These are phyloP conservation scores for Latheticus oryzae DNA, from an alignment of 2,888 invertebrate genomes.

Conservation along the genomic window DNA sequence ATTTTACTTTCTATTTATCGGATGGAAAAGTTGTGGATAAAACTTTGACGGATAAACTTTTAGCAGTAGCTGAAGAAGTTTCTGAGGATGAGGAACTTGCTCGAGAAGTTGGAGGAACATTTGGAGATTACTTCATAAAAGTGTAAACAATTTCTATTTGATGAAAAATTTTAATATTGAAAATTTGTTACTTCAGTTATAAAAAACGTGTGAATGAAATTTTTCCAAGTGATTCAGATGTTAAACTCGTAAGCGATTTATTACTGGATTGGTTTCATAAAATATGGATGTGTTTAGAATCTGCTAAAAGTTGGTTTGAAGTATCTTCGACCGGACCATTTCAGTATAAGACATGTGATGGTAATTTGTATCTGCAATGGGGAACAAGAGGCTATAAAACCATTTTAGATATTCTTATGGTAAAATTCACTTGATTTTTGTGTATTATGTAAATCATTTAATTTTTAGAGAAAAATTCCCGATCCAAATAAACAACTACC, in stretches of 20 bases:
- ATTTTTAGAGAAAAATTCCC: constrained; percentile 58
- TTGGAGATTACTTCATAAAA: constrained; percentile 59
- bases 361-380: constrained; percentile 79
- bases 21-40: constrained; percentile 54
- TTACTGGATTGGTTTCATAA: constrained; percentile 60
- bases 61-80: constrained; percentile 50
- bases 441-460: not conserved
- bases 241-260: too few species aligned
- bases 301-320: constrained; percentile 74
- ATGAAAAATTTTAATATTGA: constrained; percentile 4
- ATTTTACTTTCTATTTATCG: constrained; percentile 57
- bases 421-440: too few species aligned
- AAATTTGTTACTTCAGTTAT: constrained; percentile 47
- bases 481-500: constrained; percentile 51
- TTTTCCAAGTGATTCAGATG: constrained; percentile 49
- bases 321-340: constrained; percentile 73
- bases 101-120: constrained; percentile 48
- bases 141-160: constrained; percentile 49
- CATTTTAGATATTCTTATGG: constrained; percentile 77
- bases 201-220: constrained; percentile 47
- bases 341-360: constrained; percentile 76
- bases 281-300: constrained; percentile 65
- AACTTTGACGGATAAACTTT: constrained; percentile 53
- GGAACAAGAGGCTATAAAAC: constrained; percentile 77
- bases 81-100: constrained; percentile 51